phyloP scores from a whole-genome alignment of 1,140 invertebrate genomes.

The Vanessa atalanta region DNA sequence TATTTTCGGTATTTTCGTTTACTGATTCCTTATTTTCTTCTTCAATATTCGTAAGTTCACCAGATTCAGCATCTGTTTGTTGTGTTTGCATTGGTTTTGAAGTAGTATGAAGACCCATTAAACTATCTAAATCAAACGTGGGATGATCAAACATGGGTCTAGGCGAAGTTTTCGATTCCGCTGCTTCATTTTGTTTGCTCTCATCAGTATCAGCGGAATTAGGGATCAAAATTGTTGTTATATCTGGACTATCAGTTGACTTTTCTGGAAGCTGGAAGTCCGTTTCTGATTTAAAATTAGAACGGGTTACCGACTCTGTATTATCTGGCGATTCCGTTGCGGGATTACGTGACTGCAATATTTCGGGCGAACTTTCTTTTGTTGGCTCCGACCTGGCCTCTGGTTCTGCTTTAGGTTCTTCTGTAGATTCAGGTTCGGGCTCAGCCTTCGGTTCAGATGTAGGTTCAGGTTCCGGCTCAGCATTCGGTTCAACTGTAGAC shows the following conservation, averaged over 20 bases:
- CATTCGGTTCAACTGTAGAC: conserved; percentile 43
- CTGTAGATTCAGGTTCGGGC: conserved; percentile 45
- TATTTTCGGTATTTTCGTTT: conserved; percentile 2
- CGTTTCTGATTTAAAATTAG: not conserved
- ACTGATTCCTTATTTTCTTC: conserved; percentile 5
- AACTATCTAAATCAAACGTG: conserved; percentile 35
- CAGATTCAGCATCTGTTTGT: conserved; percentile 1
- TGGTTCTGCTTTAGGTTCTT: conserved; percentile 47
- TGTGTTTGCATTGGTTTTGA: conserved; percentile 14
- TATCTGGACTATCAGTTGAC: not conserved
- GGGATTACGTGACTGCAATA: not conserved
- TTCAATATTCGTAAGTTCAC: conserved; percentile 5
- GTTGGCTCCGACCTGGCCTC: conserved; percentile 39
- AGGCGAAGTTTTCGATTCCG: conserved; percentile 9
- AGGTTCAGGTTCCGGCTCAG: conserved; percentile 42
- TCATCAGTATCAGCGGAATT: not conserved
- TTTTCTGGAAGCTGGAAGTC: not conserved
- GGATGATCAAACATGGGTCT: conserved; percentile 26
- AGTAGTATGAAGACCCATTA: conserved; percentile 29
- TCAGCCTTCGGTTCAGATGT: conserved; percentile 44
- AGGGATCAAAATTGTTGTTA: not conserved
- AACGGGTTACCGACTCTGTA: not conserved
- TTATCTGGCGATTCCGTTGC: not conserved
- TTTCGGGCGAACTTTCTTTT: conserved; percentile 37
- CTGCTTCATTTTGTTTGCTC: conserved; percentile 5